These are phyloP conservation scores for Drosophila carrolli DNA, from an alignment of 1,140 invertebrate genomes.

Conservation along the genomic window DNA sequence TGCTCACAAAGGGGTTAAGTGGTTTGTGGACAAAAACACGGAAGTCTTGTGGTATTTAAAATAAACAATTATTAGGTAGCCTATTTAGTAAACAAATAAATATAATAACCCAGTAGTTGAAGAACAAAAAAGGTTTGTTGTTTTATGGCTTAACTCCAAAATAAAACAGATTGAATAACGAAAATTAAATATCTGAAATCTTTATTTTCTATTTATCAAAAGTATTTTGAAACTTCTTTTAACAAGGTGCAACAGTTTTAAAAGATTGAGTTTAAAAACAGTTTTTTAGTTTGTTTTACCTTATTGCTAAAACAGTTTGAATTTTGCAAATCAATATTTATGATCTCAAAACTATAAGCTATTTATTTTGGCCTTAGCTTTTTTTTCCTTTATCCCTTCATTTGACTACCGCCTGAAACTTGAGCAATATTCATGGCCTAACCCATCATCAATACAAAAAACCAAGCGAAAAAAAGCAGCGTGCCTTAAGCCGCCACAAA, in stretches of 20 bases:
- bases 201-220: no score
- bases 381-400: neutral
- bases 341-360: neutral
- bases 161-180: no score
- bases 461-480: neutral
- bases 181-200: no score
- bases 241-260: no score
- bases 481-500: conserved; percentile 12
- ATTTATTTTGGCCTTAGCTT: neutral
- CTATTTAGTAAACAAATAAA: neutral
- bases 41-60: neutral
- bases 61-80: conserved; percentile 10
- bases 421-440: conserved; percentile 13
- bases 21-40: conserved; percentile 10
- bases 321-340: neutral
- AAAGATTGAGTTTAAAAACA: no score
- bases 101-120: no score
- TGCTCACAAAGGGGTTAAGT: neutral
- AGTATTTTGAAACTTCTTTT: no score
- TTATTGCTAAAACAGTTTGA: neutral
- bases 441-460: conserved; percentile 34
- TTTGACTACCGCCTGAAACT: neutral
- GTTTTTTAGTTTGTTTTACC: no score
- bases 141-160: no score
- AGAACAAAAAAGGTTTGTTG: no score